phyloP scores from a whole-genome alignment of 37 sponge, comb jelly and placozoan genomes.

The Sycon ciliatum region DNA sequence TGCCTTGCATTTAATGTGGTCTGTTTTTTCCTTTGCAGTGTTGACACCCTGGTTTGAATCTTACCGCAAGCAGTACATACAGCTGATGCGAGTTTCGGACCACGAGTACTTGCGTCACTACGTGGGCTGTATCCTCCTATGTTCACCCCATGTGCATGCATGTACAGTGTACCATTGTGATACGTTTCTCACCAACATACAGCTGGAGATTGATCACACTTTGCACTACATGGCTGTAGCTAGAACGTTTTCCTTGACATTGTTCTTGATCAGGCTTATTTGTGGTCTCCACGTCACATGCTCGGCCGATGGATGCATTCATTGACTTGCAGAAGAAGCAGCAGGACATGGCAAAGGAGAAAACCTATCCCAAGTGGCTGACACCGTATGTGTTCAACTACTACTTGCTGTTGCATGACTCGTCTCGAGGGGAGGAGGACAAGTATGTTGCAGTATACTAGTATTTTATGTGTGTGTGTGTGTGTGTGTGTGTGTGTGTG shows the following conservation, averaged over 20 bases:
- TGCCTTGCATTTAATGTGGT: too few relatives aligned
- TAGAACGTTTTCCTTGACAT: too few relatives aligned
- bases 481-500: too few relatives aligned
- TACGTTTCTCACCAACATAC: neutral
- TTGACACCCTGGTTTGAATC: conserved; percentile 76
- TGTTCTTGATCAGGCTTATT: conserved; percentile 35
- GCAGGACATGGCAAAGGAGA: conserved; percentile 33
- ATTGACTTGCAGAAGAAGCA: conserved; percentile 37
- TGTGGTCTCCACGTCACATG: conserved; percentile 52
- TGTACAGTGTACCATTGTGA: too few relatives aligned
- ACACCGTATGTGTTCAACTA: conserved; percentile 38
- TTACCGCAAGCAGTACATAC: conserved; percentile 64
- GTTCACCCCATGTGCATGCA: too few relatives aligned
- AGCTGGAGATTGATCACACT: too few relatives aligned
- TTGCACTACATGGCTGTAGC: too few relatives aligned
- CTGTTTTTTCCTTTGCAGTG: conserved; percentile 9
- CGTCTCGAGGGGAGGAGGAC: neutral
- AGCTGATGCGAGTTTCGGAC: conserved; percentile 49
- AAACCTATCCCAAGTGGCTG: conserved; percentile 55
- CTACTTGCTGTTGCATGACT: conserved; percentile 62
- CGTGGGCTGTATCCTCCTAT: conserved; percentile 32
- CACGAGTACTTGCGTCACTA: conserved; percentile 37
- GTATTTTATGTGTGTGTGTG: too few relatives aligned
- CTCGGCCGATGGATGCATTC: conserved; percentile 55
- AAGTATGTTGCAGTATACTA: conserved; percentile 40